Evolutionary conservation across 2,888 invertebrate species (phyloP).

Genomic region (Eretmocerus hayati): DNA sequence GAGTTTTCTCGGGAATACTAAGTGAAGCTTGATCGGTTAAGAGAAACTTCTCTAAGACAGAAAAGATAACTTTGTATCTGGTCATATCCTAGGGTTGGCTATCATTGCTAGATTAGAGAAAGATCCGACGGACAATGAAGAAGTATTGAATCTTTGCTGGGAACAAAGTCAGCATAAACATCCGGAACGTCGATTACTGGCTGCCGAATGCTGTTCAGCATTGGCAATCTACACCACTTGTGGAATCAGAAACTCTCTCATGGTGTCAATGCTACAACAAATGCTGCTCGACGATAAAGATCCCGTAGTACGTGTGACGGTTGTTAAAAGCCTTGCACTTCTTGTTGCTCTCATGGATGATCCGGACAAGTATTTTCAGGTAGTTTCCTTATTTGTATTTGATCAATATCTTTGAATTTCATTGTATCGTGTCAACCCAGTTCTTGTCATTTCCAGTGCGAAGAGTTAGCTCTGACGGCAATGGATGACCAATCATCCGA

Average conservation of each 20-base stretch:
- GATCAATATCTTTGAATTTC: not conserved
- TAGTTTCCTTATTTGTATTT: slow-evolving; percentile 19
- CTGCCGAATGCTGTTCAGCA: slow-evolving; percentile 62
- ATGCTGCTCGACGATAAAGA: slow-evolving; percentile 62
- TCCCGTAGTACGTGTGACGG: slow-evolving; percentile 55
- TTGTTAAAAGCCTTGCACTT: slow-evolving; percentile 56
- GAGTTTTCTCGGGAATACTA: too few relatives aligned
- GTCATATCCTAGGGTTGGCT: slow-evolving; percentile 42
- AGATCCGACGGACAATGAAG: slow-evolving; percentile 55
- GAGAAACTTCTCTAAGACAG: too few relatives aligned
- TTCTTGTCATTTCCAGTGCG: slow-evolving; percentile 42
- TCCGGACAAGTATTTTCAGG: slow-evolving; percentile 56
- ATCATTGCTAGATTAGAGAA: slow-evolving; percentile 48
- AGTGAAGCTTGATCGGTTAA: not conserved
- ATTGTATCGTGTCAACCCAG: not conserved
- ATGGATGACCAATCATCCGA: slow-evolving; percentile 53
- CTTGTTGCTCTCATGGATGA: slow-evolving; percentile 60
- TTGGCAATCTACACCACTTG: slow-evolving; percentile 60
- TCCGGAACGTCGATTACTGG: slow-evolving; percentile 58
- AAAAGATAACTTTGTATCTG: not conserved
- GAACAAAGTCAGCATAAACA: slow-evolving; percentile 65
- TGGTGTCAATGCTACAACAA: slow-evolving; percentile 66
- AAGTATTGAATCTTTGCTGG: slow-evolving; percentile 66
- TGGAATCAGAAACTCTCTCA: slow-evolving; percentile 59
- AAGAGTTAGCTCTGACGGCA: slow-evolving; percentile 55